Evolutionary conservation across 2,113 vertebrate species (phyloP).

Genomic region (Xiphophorus maculatus): DNA sequence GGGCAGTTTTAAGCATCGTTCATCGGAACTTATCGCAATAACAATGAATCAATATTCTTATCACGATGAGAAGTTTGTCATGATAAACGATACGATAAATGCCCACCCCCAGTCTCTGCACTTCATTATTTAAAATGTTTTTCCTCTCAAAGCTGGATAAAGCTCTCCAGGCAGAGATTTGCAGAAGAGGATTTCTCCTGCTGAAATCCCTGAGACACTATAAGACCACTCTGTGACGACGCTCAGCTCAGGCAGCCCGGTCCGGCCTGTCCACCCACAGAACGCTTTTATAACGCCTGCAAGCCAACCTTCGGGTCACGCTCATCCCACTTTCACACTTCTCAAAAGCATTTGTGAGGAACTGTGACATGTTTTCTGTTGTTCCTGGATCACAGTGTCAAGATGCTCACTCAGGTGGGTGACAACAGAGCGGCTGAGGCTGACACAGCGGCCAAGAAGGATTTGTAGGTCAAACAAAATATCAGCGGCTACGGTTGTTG

Average conservation of each 20-base stretch:
- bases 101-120: neutral
- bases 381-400: slow-evolving; percentile 28
- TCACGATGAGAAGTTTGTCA: too few species aligned
- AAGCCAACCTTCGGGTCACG: slow-evolving; percentile 25
- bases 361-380: slow-evolving; percentile 6
- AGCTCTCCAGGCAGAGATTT: slow-evolving; percentile 6
- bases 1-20: too few species aligned
- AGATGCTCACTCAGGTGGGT: slow-evolving; percentile 36
- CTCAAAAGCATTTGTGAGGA: slow-evolving; percentile 28
- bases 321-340: slow-evolving; percentile 29
- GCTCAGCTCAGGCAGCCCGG: neutral
- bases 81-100: too few species aligned
- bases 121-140: slow-evolving; percentile 24
- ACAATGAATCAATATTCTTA: too few species aligned
- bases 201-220: slow-evolving; percentile 28
- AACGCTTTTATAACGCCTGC: slow-evolving; percentile 42
- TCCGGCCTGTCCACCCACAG: slow-evolving; percentile 47
- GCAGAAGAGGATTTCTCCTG: slow-evolving; percentile 35
- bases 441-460: neutral
- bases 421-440: slow-evolving; percentile 13
- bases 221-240: slow-evolving; percentile 20
- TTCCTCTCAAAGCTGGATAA: slow-evolving; percentile 4
- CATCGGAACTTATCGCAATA: too few species aligned
- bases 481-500: neutral
- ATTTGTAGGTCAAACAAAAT: slow-evolving; percentile 5